phyloP scores from a whole-genome alignment of 35 echinoderm and acorn worm species.

The Chiridota heheva region DNA sequence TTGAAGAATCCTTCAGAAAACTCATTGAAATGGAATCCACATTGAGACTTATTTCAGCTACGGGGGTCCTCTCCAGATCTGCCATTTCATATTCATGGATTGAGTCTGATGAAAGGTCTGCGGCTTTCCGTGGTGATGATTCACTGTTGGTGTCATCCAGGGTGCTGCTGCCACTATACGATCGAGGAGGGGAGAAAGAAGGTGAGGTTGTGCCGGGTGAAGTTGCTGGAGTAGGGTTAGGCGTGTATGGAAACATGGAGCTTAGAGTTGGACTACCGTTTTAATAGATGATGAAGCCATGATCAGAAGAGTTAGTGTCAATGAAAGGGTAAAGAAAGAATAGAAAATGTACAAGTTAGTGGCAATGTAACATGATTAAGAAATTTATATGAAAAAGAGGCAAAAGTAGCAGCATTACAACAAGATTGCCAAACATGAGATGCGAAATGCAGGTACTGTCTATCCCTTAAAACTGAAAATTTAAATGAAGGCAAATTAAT shows the following conservation, averaged over 20 bases:
- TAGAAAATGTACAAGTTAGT: no score
- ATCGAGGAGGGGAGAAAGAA: conserved; percentile 84
- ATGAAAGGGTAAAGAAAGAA: no score
- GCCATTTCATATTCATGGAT: conserved; percentile 2
- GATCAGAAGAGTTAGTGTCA: no score
- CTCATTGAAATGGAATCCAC: not conserved
- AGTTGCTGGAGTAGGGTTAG: conserved; percentile 36
- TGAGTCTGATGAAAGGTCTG: conserved; percentile 49
- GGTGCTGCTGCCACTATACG: conserved; percentile 90
- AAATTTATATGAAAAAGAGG: no score
- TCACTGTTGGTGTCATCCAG: conserved; percentile 79
- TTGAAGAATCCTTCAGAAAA: not conserved
- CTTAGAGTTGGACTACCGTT: conserved; percentile 67
- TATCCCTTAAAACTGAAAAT: no score
- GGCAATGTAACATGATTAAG: no score
- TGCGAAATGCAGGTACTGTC: no score
- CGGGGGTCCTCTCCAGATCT: conserved; percentile 18
- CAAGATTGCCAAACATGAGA: no score
- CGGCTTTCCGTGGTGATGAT: conserved; percentile 65
- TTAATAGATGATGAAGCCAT: not conserved
- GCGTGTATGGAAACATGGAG: conserved; percentile 80
- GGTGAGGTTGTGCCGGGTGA: conserved; percentile 74
- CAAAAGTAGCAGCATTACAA: no score
- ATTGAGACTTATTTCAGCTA: conserved; percentile 4
- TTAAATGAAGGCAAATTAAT: no score